Evolutionary conservation across 2,888 invertebrate genomes (phyloP).

Genomic region (Sylvicola cinctus): DNA sequence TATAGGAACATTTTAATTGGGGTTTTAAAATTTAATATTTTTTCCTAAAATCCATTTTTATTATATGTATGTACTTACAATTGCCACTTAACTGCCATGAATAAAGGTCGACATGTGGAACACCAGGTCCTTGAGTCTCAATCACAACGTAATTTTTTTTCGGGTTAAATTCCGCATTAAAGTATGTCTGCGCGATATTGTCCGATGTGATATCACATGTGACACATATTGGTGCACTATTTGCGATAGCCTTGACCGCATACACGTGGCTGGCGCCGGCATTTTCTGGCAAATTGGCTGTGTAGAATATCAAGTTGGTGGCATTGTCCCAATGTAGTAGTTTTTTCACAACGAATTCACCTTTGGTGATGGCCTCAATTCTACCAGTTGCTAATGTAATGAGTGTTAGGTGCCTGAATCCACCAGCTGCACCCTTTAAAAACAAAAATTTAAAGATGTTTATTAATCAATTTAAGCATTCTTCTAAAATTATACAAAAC

Average conservation of each 20-base stretch:
- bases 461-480: background rate
- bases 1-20: too few relatives aligned
- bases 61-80: background rate
- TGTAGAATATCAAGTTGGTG: slow-evolving; percentile 54
- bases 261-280: slow-evolving; percentile 67
- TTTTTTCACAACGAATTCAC: slow-evolving; percentile 47
- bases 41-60: slow-evolving; percentile 50
- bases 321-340: slow-evolving; percentile 51
- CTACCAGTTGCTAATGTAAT: slow-evolving; percentile 22
- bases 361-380: slow-evolving; percentile 32
- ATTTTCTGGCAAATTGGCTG: slow-evolving; percentile 53
- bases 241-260: slow-evolving; percentile 35
- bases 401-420: slow-evolving; percentile 45
- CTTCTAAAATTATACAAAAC: too few relatives aligned
- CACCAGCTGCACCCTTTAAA: slow-evolving; percentile 31
- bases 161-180: slow-evolving; percentile 40
- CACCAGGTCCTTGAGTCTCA: slow-evolving; percentile 64
- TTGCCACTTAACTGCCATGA: slow-evolving; percentile 13
- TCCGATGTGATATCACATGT: slow-evolving; percentile 39
- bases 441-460: background rate
- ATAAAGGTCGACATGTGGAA: slow-evolving; percentile 52
- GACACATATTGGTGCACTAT: slow-evolving; percentile 37
- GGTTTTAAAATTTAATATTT: too few relatives aligned
- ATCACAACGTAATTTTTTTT: slow-evolving; percentile 47
- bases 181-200: slow-evolving; percentile 18